A percentile compares a stretch with the other conserved stretches of the same genome.
These are phyloP conservation scores for Premnoplex brunnescens DNA, from an alignment of 2,797 vertebrate genomes.

Conservation along the genomic window DNA sequence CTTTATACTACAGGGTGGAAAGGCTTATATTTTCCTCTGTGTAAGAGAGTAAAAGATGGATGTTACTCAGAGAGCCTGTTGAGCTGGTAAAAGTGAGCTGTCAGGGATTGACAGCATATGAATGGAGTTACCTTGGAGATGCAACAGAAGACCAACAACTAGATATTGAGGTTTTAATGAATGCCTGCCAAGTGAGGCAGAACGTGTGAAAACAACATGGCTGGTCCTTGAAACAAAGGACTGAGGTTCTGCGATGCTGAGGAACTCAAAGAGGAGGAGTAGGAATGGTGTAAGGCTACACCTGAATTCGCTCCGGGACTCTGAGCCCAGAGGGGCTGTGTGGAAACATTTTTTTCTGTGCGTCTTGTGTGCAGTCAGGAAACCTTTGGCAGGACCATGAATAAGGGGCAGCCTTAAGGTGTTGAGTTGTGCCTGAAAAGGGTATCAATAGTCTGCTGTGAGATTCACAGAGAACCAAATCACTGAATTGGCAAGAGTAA, in stretches of 20 bases:
- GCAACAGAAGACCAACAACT: not conserved
- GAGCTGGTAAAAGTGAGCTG: not conserved
- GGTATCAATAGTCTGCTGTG: not conserved
- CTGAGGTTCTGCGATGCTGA: not conserved
- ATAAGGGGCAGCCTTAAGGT: not conserved
- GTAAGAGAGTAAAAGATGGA: not conserved
- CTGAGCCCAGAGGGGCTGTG: not conserved
- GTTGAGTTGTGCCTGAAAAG: not conserved
- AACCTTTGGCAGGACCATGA: not conserved
- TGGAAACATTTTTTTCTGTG: not conserved
- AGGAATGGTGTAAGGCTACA: not conserved
- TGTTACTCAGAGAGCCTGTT: not conserved
- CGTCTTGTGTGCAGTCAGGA: not conserved
- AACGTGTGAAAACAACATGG: not conserved
- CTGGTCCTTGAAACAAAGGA: not conserved
- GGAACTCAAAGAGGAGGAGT: not conserved
- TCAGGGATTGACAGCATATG: not conserved
- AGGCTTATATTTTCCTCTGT: not conserved
- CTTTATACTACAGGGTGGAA: not conserved
- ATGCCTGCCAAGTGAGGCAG: not conserved
- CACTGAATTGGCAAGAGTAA: not conserved
- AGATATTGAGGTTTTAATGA: not conserved
- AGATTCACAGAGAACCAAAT: not conserved
- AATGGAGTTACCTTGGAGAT: conserved; percentile 61
- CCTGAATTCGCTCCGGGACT: not conserved